Percentiles rank a stretch among this genome's conserved stretches.
Conservation (phyloP, 2,888 invertebrate species). For the Spilosoma lubricipeda region DNA sequence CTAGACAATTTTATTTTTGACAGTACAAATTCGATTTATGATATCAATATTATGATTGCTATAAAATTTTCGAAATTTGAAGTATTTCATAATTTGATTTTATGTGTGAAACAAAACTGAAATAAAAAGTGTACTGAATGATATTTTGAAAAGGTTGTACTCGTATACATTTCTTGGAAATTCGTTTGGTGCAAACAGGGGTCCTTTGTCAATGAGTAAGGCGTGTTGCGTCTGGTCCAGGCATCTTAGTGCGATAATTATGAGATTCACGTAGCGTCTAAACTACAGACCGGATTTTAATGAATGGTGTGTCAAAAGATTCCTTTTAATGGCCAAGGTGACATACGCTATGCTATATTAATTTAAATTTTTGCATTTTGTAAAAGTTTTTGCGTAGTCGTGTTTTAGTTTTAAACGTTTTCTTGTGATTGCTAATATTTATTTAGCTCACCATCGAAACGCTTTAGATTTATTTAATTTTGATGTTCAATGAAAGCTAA, state of each 20-base stretch:
- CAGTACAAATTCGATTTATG: too few relatives aligned
- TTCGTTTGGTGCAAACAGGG: background rate
- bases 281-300: too few relatives aligned
- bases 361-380: too few relatives aligned
- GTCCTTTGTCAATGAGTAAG: background rate
- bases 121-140: background rate
- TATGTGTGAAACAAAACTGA: background rate
- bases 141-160: background rate
- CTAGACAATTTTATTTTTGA: too few relatives aligned
- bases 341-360: too few relatives aligned
- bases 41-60: too few relatives aligned
- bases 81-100: background rate
- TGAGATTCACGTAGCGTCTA: background rate
- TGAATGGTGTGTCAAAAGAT: too few relatives aligned
- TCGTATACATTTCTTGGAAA: background rate
- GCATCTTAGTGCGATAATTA: background rate
- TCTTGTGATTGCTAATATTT: background rate
- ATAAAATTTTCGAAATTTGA: too few relatives aligned
- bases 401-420: too few relatives aligned
- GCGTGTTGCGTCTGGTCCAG: background rate
- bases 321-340: too few relatives aligned
- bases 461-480: background rate
- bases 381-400: too few relatives aligned
- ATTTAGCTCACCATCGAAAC: too few relatives aligned
- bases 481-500: background rate